Percentiles rank a stretch among this genome's conserved stretches.
phyloP scores from a whole-genome alignment of 2,797 vertebrate species.

The Gambelia wislizenii region DNA sequence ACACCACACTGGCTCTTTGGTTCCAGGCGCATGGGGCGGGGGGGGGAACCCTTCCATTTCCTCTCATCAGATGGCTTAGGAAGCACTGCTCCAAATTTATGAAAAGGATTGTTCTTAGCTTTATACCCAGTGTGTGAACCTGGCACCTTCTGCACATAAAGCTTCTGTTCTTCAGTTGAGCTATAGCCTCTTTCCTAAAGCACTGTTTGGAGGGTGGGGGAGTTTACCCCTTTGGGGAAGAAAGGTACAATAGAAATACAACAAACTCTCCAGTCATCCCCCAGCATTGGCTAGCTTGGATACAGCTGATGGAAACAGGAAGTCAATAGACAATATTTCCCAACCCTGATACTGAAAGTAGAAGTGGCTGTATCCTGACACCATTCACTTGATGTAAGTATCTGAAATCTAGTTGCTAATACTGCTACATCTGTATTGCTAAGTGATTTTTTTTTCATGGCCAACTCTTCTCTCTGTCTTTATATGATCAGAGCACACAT shows the following conservation, averaged over 20 bases:
- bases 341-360: not conserved
- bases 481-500: constrained; percentile 15
- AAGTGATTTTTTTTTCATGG: not conserved
- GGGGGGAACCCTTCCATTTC: too few relatives aligned
- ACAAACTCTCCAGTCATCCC: not conserved
- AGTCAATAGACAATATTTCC: not conserved
- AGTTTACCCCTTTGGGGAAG: not conserved
- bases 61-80: too few relatives aligned
- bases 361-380: not conserved
- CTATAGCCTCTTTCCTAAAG: not conserved
- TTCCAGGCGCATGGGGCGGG: too few relatives aligned
- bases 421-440: not conserved
- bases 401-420: not conserved
- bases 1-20: too few relatives aligned
- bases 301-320: not conserved
- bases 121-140: not conserved
- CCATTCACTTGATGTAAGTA: not conserved
- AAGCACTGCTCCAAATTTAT: too few relatives aligned
- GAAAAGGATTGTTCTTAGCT: not conserved
- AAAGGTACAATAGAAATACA: not conserved
- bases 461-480: constrained; percentile 26
- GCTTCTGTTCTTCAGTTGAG: not conserved
- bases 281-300: not conserved
- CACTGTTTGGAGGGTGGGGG: not conserved
- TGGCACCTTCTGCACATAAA: not conserved